These are phyloP conservation scores for Dyspetes luteomarginatus DNA, from an alignment of 2,888 invertebrate species.

Conservation along the genomic window DNA sequence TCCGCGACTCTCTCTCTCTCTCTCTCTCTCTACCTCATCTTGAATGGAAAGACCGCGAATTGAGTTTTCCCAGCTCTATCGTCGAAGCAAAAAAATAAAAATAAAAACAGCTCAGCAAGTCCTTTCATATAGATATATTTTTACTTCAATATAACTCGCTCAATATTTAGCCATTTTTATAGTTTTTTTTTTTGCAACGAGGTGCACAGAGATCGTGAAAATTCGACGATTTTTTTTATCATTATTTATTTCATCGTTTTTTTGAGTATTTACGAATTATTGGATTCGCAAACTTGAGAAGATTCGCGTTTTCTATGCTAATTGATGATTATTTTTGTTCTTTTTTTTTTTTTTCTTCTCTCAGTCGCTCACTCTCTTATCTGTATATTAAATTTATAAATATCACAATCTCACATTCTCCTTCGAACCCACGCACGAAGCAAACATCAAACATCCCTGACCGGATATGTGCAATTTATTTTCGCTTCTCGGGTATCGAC, in stretches of 20 bases:
- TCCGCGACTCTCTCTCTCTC: constrained; percentile 22
- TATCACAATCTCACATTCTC: constrained; percentile 7
- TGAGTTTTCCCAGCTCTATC: constrained; percentile 43
- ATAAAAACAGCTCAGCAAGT: constrained; percentile 50
- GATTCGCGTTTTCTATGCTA: too few relatives aligned
- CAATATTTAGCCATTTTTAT: constrained; percentile 60
- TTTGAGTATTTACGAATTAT: constrained; percentile 3
- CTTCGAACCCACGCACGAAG: constrained; percentile 17
- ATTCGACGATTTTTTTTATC: constrained; percentile 23
- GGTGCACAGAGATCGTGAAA: background rate
- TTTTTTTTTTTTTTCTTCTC: background rate
- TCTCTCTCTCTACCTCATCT: background rate
- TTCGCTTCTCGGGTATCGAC: constrained; percentile 47
- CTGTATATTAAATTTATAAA: too few relatives aligned
- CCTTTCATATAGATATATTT: constrained; percentile 52
- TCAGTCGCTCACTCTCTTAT: too few relatives aligned
- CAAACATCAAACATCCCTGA: background rate
- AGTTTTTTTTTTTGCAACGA: constrained; percentile 4
- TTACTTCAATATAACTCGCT: constrained; percentile 69
- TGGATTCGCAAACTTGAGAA: background rate
- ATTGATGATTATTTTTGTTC: background rate
- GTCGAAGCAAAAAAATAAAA: constrained; percentile 13
- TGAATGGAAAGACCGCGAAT: constrained; percentile 46
- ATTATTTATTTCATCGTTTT: background rate
- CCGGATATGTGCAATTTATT: constrained; percentile 55